Conservation (phyloP, 2,888 invertebrate genomes). For the Platycheirus rosarum region DNA sequence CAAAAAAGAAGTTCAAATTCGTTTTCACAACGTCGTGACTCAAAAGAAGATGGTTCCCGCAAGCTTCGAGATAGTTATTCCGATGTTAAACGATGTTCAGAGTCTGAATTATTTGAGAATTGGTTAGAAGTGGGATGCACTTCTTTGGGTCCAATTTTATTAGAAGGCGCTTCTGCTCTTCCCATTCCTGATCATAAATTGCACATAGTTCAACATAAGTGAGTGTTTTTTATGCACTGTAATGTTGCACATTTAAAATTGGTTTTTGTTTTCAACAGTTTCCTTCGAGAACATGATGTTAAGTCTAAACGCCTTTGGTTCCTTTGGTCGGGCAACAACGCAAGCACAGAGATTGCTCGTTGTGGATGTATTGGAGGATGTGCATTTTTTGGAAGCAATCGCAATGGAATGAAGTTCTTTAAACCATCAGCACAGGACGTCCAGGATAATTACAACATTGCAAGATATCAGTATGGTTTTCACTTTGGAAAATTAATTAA, state of each 20-base stretch:
- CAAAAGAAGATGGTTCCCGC: conserved; percentile 79
- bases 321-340: conserved; percentile 88
- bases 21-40: conserved; percentile 81
- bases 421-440: conserved; percentile 92
- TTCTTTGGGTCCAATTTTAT: conserved; percentile 93
- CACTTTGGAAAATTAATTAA: conserved; percentile 80
- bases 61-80: conserved; percentile 80
- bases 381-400: conserved; percentile 95
- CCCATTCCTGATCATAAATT: conserved; percentile 90
- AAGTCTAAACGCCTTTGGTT: conserved; percentile 95
- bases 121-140: conserved; percentile 97
- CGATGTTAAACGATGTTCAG: conserved; percentile 78
- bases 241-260: conserved; percentile 20
- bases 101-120: conserved; percentile 84
- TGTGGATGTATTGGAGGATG: conserved; percentile 99
- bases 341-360: conserved; percentile 86
- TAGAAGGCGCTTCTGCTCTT: conserved; percentile 94
- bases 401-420: conserved; percentile 94
- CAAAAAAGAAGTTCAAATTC: conserved; percentile 81
- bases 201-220: conserved; percentile 91
- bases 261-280: conserved; percentile 79
- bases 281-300: conserved; percentile 92
- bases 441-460: conserved; percentile 92
- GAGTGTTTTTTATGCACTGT: conserved; percentile 73
- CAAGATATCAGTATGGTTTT: conserved; percentile 84